These are phyloP conservation scores for Erpetoichthys calabaricus DNA, from an alignment of 2,797 vertebrate species.

Conservation along the genomic window DNA sequence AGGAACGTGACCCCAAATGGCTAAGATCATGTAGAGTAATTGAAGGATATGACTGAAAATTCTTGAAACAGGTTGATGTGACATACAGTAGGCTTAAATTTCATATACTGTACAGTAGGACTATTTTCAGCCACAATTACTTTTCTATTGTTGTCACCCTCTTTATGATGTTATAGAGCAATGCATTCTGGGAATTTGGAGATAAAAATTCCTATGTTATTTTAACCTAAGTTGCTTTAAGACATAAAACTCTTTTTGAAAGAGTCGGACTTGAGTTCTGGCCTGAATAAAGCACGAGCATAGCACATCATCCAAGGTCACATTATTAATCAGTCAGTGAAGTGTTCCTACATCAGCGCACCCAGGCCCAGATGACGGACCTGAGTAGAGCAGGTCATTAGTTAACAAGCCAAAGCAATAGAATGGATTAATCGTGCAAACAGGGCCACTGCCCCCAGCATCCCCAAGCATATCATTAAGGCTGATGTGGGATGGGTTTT, in stretches of 20 bases:
- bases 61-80: too few species aligned
- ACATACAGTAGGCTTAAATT: too few species aligned
- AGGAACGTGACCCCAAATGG: too few species aligned
- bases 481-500: neutral
- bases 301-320: constrained; percentile 6
- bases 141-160: too few species aligned
- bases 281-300: constrained; percentile 11
- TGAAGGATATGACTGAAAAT: too few species aligned
- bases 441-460: constrained; percentile 1
- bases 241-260: constrained; percentile 18
- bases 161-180: too few species aligned
- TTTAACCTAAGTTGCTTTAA: constrained; percentile 1
- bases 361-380: constrained; percentile 15
- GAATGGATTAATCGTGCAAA: constrained; percentile 11
- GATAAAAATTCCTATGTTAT: neutral
- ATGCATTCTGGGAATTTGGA: too few species aligned
- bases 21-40: too few species aligned
- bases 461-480: constrained; percentile 7
- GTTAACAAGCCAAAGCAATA: constrained; percentile 22
- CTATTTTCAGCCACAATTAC: too few species aligned
- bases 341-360: constrained; percentile 17
- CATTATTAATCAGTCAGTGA: constrained; percentile 17
- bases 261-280: constrained; percentile 15
- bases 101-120: too few species aligned
- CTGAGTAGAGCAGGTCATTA: constrained; percentile 20